A percentile compares a stretch with the other conserved stretches of the same genome.
Evolutionary conservation across 2,113 vertebrate species (phyloP).

Genomic region (Apus apus): DNA sequence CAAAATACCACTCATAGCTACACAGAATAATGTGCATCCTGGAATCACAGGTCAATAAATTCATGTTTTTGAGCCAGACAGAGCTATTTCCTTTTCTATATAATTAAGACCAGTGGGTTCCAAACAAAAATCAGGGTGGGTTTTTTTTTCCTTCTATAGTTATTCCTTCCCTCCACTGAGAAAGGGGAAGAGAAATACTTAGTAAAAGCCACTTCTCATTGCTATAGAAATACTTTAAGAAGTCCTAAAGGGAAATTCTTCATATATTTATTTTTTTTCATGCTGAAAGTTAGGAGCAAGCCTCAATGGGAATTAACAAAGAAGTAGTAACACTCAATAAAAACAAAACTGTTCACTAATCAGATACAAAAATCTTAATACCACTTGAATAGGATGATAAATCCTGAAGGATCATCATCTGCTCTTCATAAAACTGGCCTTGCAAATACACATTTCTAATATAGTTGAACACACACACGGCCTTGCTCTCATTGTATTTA

Average conservation of each 20-base stretch:
- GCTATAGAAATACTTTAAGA: neutral
- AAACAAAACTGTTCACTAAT: neutral
- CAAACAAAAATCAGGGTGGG: no score
- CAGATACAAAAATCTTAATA: neutral
- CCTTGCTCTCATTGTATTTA: neutral
- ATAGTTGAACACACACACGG: accelerated
- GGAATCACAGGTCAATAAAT: neutral
- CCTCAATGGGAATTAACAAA: neutral
- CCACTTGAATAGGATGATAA: neutral
- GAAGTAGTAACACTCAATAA: neutral
- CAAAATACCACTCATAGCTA: neutral
- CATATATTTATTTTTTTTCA: neutral
- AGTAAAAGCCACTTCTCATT: neutral
- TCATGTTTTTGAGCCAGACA: neutral
- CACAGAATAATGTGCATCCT: neutral
- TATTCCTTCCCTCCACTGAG: neutral
- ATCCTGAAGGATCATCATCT: neutral
- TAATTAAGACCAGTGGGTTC: neutral
- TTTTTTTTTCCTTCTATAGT: neutral
- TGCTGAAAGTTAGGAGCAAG: neutral
- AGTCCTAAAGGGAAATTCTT: neutral
- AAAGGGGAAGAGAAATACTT: neutral
- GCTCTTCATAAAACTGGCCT: neutral
- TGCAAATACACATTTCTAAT: neutral
- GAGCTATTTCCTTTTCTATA: no score